phyloP scores from a whole-genome alignment of 2,113 vertebrate genomes.

The Jacana jacana region DNA sequence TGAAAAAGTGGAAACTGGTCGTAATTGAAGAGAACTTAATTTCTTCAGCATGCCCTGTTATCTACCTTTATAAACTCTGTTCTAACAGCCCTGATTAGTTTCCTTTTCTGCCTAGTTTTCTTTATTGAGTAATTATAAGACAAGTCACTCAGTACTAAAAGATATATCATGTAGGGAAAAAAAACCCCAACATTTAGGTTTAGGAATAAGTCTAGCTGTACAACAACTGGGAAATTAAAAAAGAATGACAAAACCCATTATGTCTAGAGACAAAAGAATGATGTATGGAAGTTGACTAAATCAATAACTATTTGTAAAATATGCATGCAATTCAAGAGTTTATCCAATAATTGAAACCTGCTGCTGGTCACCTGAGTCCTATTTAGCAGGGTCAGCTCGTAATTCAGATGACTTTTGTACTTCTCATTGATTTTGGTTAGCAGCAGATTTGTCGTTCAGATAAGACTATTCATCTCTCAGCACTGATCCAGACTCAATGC shows the following conservation, averaged over 20 bases:
- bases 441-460: slow-evolving; percentile 20
- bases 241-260: neutral
- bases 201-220: neutral
- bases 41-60: neutral
- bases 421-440: slow-evolving; percentile 49
- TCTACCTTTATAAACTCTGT: neutral
- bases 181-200: neutral
- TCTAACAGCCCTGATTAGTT: neutral
- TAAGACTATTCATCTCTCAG: neutral
- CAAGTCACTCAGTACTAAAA: neutral
- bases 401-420: slow-evolving; percentile 16
- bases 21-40: neutral
- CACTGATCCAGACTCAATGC: neutral
- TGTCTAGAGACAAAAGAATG: slow-evolving; percentile 31
- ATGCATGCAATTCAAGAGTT: neutral
- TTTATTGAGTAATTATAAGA: neutral
- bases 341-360: slow-evolving; percentile 22
- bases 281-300: slow-evolving; percentile 9
- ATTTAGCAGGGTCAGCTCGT: slow-evolving; percentile 33
- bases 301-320: slow-evolving; percentile 49
- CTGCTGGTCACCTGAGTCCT: neutral
- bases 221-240: neutral
- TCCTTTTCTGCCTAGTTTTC: neutral
- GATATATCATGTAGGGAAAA: neutral
- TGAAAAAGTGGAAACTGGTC: neutral